Conservation (phyloP, 2,113 vertebrate species). For the Haemorhous mexicanus region DNA sequence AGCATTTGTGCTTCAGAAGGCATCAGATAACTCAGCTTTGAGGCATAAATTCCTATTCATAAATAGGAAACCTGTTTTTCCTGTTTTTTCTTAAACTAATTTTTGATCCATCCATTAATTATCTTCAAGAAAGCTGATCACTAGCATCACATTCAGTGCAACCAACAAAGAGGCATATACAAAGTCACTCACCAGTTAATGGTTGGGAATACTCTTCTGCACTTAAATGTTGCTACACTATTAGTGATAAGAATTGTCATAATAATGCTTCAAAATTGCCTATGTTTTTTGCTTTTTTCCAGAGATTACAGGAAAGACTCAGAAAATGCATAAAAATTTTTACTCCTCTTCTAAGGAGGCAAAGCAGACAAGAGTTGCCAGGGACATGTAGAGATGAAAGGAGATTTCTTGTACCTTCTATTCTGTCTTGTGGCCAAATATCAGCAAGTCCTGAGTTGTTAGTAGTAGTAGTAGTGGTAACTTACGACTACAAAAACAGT, state of each 20-base stretch:
- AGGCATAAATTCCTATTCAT: not conserved
- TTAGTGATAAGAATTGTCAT: not conserved
- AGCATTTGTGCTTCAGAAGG: not conserved
- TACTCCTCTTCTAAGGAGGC: not conserved
- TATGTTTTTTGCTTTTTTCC: not conserved
- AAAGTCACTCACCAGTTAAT: not conserved
- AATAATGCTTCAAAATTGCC: not conserved
- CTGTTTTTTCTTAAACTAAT: not conserved
- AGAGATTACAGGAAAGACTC: not conserved
- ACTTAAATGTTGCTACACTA: not conserved
- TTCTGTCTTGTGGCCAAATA: not conserved
- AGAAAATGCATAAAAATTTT: not conserved
- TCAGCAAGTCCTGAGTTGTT: not conserved
- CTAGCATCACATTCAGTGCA: not conserved
- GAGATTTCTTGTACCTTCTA: not conserved
- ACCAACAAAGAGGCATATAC: accelerated
- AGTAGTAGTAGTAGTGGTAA: not conserved
- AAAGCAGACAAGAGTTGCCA: not conserved
- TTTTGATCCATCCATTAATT: not conserved
- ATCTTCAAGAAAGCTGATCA: not conserved
- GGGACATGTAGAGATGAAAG: accelerated
- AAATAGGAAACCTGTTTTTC: not conserved
- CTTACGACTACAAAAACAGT: not conserved
- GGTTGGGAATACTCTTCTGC: not conserved
- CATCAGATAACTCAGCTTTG: not conserved